These are phyloP conservation scores for Zonitis immaculata DNA, from an alignment of 2,888 invertebrate genomes.

Conservation along the genomic window DNA sequence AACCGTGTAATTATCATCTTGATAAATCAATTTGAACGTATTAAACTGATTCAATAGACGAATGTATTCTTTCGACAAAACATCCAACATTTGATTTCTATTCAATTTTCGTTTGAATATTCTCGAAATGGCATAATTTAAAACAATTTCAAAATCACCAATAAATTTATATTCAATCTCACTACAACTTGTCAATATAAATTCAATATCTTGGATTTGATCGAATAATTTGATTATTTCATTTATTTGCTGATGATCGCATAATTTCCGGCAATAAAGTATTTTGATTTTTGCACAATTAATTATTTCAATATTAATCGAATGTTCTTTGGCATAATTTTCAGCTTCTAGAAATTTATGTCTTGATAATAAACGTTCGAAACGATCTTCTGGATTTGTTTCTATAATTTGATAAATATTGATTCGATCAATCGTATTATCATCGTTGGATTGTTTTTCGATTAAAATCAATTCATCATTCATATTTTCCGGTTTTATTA, in stretches of 20 bases:
- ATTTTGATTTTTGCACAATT: constrained; percentile 48
- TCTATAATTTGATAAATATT: constrained; percentile 42
- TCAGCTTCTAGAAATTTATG: constrained; percentile 51
- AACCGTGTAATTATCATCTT: not conserved
- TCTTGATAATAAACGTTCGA: constrained; percentile 48
- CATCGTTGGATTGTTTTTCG: constrained; percentile 23
- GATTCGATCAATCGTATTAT: constrained; percentile 29
- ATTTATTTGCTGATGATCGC: constrained; percentile 39
- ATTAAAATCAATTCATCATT: constrained; percentile 38
- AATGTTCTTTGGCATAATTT: constrained; percentile 45
- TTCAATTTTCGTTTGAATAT: constrained; percentile 30
- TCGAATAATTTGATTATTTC: constrained; percentile 45
- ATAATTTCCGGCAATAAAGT: constrained; percentile 25
- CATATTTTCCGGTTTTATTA: constrained; percentile 30
- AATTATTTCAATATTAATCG: not conserved
- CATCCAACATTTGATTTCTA: constrained; percentile 39
- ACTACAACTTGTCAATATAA: constrained; percentile 48
- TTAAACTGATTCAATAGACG: not conserved
- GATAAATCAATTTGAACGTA: not conserved
- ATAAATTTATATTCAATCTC: constrained; percentile 1
- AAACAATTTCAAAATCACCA: constrained; percentile 29
- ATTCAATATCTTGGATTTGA: constrained; percentile 46
- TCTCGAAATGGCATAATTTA: constrained; percentile 26
- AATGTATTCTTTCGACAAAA: too few relatives aligned
- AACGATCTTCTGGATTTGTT: constrained; percentile 48